Evolutionary conservation across 1,140 invertebrate species (phyloP).

Genomic region (Ips typographus): DNA sequence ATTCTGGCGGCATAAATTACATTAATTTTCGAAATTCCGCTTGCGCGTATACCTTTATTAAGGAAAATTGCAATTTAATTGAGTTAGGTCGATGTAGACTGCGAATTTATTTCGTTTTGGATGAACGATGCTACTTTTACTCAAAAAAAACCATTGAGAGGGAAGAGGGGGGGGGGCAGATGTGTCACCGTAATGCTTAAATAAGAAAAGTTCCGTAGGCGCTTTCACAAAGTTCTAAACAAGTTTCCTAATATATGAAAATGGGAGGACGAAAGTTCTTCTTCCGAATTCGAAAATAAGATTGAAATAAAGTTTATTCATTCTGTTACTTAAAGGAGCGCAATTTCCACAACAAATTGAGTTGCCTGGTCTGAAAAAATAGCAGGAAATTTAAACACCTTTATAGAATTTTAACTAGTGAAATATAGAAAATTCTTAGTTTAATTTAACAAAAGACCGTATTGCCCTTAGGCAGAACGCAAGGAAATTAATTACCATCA

Average conservation of each 20-base stretch:
- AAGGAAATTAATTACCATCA: background rate
- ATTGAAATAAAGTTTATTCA: constrained; percentile 24
- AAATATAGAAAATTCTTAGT: no score
- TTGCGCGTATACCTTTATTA: no score
- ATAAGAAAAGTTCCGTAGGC: constrained; percentile 17
- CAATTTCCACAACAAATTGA: constrained; percentile 24
- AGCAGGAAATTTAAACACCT: background rate
- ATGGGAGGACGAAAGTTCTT: constrained; percentile 17
- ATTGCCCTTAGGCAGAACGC: no score
- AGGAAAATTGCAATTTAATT: no score
- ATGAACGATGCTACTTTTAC: no score
- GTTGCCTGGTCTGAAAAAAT: constrained; percentile 9
- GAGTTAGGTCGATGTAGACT: no score
- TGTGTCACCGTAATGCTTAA: constrained; percentile 21
- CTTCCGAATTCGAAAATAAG: constrained; percentile 16
- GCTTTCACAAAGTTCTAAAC: constrained; percentile 14
- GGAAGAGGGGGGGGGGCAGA: background rate
- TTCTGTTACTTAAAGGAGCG: constrained; percentile 23
- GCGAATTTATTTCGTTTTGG: no score
- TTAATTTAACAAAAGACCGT: no score
- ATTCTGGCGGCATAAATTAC: no score
- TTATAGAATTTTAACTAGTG: background rate
- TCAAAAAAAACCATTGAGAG: no score
- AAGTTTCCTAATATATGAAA: constrained; percentile 23
- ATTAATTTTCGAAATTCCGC: no score